Conservation (phyloP, 1,140 invertebrate genomes). For the Adoxophyes honmai region DNA sequence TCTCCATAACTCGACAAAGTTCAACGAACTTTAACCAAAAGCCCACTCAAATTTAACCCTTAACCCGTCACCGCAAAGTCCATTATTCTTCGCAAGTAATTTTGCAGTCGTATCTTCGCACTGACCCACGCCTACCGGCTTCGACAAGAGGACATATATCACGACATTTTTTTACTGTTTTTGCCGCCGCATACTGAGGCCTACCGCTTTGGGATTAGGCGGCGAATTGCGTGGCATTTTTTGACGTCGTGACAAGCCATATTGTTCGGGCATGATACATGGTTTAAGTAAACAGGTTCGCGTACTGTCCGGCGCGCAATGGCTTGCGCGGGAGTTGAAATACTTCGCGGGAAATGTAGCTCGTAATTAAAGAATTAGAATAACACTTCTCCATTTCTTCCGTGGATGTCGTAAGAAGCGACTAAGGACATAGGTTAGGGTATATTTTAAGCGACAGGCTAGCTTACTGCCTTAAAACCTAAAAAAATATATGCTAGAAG, state of each 20-base stretch:
- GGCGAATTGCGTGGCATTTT: slow-evolving; percentile 20
- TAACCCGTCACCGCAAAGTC: slow-evolving; percentile 38
- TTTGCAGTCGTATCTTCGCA: slow-evolving; percentile 31
- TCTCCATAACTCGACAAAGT: slow-evolving; percentile 20
- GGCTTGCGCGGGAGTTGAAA: no score
- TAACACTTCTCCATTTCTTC: no score
- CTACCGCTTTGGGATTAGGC: slow-evolving; percentile 23
- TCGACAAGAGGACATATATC: slow-evolving; percentile 66
- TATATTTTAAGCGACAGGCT: no score
- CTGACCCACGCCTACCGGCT: slow-evolving; percentile 67
- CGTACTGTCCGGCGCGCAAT: slow-evolving; percentile 43
- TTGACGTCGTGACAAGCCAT: slow-evolving; percentile 64
- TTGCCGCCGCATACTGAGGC: slow-evolving; percentile 25
- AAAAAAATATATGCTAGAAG: no score
- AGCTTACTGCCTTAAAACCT: no score
- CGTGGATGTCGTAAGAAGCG: no score
- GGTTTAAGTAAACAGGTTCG: slow-evolving; percentile 57
- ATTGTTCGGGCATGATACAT: slow-evolving; percentile 67
- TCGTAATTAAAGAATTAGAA: no score
- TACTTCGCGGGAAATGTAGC: no score
- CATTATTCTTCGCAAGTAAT: slow-evolving; percentile 44
- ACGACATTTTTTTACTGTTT: slow-evolving; percentile 36
- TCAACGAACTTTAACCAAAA: slow-evolving; percentile 16
- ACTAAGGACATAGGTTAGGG: no score
- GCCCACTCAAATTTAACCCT: slow-evolving; percentile 21